Percentiles rank a stretch among this genome's conserved stretches.
phyloP scores from a whole-genome alignment of 2,797 vertebrate species.

The Rhabdomys pumilio region DNA sequence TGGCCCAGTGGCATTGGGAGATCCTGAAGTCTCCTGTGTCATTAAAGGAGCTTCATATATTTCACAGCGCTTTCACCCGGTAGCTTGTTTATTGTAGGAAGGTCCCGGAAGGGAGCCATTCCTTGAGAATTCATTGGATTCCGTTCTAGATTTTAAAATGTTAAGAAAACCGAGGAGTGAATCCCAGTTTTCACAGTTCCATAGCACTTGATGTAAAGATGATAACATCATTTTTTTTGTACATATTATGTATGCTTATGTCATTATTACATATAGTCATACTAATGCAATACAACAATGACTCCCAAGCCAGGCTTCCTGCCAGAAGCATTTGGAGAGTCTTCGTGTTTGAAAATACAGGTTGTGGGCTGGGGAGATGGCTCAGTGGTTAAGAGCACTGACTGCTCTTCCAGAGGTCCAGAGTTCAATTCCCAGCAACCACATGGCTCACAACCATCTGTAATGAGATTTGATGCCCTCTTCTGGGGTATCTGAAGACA shows the following conservation, averaged over 20 bases:
- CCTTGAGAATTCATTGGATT: not conserved
- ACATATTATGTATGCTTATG: not conserved
- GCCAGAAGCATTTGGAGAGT: slow-evolving; percentile 24
- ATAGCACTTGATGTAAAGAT: not conserved
- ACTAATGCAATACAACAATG: not conserved
- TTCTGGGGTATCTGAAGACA: no score
- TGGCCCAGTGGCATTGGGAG: slow-evolving; percentile 19
- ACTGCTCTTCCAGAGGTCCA: no score
- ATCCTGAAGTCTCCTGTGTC: slow-evolving; percentile 17
- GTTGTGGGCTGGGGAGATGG: not conserved
- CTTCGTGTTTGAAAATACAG: slow-evolving; percentile 37
- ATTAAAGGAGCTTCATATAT: slow-evolving; percentile 40
- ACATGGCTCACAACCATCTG: no score
- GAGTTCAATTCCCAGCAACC: no score
- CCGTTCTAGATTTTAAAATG: not conserved
- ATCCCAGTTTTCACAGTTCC: not conserved
- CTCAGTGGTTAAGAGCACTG: no score
- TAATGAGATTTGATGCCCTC: no score
- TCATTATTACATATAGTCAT: not conserved
- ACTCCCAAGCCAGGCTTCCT: not conserved
- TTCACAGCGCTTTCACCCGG: not conserved
- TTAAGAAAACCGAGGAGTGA: not conserved
- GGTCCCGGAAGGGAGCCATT: slow-evolving; percentile 32
- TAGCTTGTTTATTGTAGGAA: slow-evolving; percentile 33
- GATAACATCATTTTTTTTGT: not conserved